These are phyloP conservation scores for Hymenopus coronatus DNA, from an alignment of 2,888 invertebrate genomes.

Conservation along the genomic window DNA sequence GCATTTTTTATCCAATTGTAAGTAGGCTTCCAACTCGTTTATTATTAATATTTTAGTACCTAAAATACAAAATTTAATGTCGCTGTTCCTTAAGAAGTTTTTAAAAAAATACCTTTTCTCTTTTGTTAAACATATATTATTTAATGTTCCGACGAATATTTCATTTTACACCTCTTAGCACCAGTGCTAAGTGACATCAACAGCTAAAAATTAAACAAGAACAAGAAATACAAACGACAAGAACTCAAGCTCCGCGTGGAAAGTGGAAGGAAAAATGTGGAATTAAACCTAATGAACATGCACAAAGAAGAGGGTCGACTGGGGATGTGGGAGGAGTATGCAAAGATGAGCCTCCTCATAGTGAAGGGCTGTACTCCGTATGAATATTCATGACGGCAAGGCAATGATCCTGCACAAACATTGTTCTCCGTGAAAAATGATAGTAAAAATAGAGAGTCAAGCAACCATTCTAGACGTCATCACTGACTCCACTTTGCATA, in stretches of 20 bases:
- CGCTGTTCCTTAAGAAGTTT: too few species aligned
- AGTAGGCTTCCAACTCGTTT: too few species aligned
- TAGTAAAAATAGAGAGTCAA: slow-evolving; percentile 25
- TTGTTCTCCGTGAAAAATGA: slow-evolving; percentile 17
- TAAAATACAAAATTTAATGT: too few species aligned
- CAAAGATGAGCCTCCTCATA: not conserved
- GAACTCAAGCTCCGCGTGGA: not conserved
- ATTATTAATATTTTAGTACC: too few species aligned
- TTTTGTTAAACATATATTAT: too few species aligned
- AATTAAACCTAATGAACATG: not conserved
- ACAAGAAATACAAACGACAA: not conserved
- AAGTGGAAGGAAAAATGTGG: not conserved
- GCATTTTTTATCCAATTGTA: too few species aligned
- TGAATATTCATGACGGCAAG: slow-evolving; percentile 22
- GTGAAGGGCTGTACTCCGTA: slow-evolving; percentile 9
- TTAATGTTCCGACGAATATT: too few species aligned
- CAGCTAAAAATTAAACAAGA: not conserved
- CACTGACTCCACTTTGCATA: slow-evolving; percentile 3
- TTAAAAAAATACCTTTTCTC: too few species aligned
- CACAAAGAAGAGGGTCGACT: not conserved
- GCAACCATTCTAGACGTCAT: not conserved
- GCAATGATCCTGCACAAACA: slow-evolving; percentile 3
- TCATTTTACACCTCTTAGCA: too few species aligned
- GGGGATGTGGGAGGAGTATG: not conserved
- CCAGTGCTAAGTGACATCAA: too few species aligned